These are phyloP conservation scores for Schizopygopsis malacanthus DNA, from an alignment of 2,797 vertebrate genomes.

Conservation along the genomic window DNA sequence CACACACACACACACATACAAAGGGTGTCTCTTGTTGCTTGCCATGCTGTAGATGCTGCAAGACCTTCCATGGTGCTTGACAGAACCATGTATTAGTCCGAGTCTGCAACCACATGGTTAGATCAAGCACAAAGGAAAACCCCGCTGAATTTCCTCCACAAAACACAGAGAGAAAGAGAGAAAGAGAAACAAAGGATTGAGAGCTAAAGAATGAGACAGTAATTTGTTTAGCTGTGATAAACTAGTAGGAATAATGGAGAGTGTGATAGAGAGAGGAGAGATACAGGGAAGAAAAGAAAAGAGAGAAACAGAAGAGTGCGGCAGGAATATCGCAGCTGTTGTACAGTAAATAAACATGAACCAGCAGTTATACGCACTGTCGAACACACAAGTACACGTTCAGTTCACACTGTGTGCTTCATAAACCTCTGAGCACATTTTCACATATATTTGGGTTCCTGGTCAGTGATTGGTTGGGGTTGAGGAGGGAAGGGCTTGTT, in stretches of 20 bases:
- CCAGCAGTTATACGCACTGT: slow-evolving; percentile 9
- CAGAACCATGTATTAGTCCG: slow-evolving; percentile 99
- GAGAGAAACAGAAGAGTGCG: slow-evolving; percentile 26
- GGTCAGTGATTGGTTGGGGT: slow-evolving; percentile 40
- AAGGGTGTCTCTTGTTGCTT: slow-evolving; percentile 82
- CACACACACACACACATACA: slow-evolving; percentile 58
- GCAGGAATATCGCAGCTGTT: slow-evolving; percentile 54
- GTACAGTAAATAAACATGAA: slow-evolving; percentile 42
- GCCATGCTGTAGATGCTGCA: slow-evolving; percentile 97
- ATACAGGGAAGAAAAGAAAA: slow-evolving; percentile 63
- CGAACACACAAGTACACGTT: slow-evolving; percentile 29
- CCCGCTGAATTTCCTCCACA: slow-evolving; percentile 95
- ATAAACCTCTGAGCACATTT: slow-evolving; percentile 16
- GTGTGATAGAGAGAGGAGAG: slow-evolving; percentile 62
- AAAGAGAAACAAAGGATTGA: slow-evolving; percentile 30
- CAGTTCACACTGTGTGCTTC: neutral
- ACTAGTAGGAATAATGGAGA: neutral
- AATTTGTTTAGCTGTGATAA: slow-evolving; percentile 8
- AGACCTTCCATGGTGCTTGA: slow-evolving; percentile 99
- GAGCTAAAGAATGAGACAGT: slow-evolving; percentile 57
- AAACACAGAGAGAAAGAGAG: slow-evolving; percentile 74
- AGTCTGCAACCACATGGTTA: slow-evolving; percentile 99
- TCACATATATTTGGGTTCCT: slow-evolving; percentile 18
- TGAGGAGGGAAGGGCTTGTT: slow-evolving; percentile 34
- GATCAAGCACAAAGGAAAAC: slow-evolving; percentile 99